phyloP scores from a whole-genome alignment of 2,888 invertebrate species.

The Pterobdella sp. region DNA sequence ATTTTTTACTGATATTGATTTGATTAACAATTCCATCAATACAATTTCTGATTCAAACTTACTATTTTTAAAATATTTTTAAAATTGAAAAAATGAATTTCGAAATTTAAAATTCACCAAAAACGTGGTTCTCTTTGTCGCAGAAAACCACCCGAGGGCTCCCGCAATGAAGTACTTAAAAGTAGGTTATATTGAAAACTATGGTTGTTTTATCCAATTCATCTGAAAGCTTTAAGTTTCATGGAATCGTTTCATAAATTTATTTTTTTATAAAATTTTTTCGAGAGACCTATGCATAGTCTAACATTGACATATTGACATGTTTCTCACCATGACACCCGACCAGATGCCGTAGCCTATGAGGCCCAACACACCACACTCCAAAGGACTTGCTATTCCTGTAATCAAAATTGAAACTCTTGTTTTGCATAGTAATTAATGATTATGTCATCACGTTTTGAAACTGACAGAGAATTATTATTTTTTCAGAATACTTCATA shows the following conservation, averaged over 20 bases:
- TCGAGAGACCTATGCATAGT: not conserved
- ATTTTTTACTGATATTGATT: no score
- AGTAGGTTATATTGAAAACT: no score
- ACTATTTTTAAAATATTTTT: no score
- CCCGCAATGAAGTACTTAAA: not conserved
- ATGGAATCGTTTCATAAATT: not conserved
- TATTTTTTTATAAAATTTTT: not conserved
- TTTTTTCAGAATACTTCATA: no score
- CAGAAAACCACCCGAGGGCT: not conserved
- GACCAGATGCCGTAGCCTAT: slow-evolving; percentile 31
- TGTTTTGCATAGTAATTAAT: no score
- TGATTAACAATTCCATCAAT: no score
- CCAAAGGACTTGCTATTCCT: slow-evolving; percentile 29
- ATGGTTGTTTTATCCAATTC: not conserved
- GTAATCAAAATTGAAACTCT: not conserved
- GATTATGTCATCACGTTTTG: no score
- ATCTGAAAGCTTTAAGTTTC: not conserved
- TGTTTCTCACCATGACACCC: slow-evolving; percentile 26
- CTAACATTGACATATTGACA: not conserved
- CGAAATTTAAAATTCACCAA: not conserved
- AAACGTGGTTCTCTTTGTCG: not conserved
- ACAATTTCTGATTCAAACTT: no score
- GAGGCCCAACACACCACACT: slow-evolving; percentile 29
- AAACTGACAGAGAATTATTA: no score
- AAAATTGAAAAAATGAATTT: no score